A percentile compares a stretch with the other conserved stretches of the same genome.
Evolutionary conservation across 2,113 vertebrate species (phyloP).

Genomic region (Cyprinodon brontotheroides): DNA sequence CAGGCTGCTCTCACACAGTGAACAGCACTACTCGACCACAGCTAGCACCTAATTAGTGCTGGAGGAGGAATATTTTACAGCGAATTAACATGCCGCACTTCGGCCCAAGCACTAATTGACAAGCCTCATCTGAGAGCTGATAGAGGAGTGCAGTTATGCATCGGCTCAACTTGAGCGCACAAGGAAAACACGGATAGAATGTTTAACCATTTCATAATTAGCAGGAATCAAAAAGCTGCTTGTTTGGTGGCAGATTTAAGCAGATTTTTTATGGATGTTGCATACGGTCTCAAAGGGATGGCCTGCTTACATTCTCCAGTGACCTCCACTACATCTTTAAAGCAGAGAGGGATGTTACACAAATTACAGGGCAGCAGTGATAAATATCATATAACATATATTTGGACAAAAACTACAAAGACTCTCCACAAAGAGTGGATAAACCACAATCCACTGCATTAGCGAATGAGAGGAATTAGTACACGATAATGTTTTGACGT

Average conservation of each 20-base stretch:
- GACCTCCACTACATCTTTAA: conserved; percentile 49
- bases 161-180: conserved; percentile 40
- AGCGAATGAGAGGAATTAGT: too few relatives aligned
- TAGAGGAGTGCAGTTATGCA: conserved; percentile 56
- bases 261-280: conserved; percentile 50
- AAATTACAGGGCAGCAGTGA: conserved; percentile 51
- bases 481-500: too few relatives aligned
- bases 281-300: conserved; percentile 17
- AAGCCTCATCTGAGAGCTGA: conserved; percentile 66
- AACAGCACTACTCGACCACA: conserved; percentile 56
- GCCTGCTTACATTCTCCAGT: conserved; percentile 58
- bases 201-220: conserved; percentile 76
- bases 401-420: conserved; percentile 52
- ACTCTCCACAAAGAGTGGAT: conserved; percentile 44
- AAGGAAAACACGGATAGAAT: conserved; percentile 70
- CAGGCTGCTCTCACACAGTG: conserved; percentile 63
- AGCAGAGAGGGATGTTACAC: conserved; percentile 31
- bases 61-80: conserved; percentile 81
- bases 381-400: conserved; percentile 69
- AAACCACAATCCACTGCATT: conserved; percentile 45
- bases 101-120: conserved; percentile 77
- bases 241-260: conserved; percentile 58
- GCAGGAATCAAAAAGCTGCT: conserved; percentile 68
- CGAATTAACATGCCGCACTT: conserved; percentile 78
- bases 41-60: conserved; percentile 78